phyloP scores from a whole-genome alignment of 2,113 vertebrate species.

The Phylloscopus trochiloides region DNA sequence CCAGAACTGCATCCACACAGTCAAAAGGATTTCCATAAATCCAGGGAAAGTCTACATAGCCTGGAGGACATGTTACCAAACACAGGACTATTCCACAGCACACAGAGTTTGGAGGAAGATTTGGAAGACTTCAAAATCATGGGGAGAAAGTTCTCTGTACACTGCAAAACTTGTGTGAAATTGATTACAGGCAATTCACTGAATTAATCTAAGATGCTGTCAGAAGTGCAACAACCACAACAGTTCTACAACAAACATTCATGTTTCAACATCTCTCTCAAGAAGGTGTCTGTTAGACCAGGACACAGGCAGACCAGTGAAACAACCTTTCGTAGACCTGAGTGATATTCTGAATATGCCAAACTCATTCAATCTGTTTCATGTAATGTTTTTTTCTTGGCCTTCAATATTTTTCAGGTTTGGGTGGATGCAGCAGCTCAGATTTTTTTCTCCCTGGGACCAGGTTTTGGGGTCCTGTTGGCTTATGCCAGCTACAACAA shows the following conservation, averaged over 20 bases:
- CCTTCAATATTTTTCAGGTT: conserved; percentile 78
- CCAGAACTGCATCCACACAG: neutral
- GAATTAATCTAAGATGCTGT: neutral
- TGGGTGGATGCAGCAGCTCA: conserved; percentile 98
- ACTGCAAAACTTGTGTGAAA: neutral
- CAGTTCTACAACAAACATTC: neutral
- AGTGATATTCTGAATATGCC: neutral
- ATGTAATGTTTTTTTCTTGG: neutral
- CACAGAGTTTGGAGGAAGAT: neutral
- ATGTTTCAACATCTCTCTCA: neutral
- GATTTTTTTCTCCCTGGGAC: conserved; percentile 98
- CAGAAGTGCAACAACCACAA: neutral
- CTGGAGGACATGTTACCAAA: neutral
- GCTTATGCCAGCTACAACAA: conserved; percentile 98
- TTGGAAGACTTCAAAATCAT: neutral
- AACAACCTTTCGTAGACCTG: neutral
- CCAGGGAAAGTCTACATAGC: neutral
- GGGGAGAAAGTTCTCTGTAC: neutral
- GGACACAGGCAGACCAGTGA: neutral
- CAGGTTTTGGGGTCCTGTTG: conserved; percentile 93
- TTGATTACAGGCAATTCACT: neutral
- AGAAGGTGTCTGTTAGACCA: neutral
- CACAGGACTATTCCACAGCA: neutral
- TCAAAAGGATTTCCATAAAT: neutral
- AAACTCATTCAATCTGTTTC: neutral